A percentile compares a stretch with the other conserved stretches of the same genome.
phyloP scores from a whole-genome alignment of 2,113 vertebrate species.

The Otocyon megalotis region DNA sequence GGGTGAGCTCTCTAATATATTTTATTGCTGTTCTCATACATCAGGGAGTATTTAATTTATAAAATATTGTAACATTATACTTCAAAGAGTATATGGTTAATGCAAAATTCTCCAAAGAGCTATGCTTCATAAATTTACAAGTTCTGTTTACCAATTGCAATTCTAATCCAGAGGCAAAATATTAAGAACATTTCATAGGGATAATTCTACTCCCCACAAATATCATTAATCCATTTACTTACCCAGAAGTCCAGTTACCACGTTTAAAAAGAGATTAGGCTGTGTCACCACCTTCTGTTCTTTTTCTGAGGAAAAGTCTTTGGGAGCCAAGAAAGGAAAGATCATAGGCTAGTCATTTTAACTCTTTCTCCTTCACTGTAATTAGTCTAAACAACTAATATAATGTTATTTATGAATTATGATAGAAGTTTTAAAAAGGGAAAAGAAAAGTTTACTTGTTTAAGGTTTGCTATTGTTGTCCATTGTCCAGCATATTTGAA shows the following conservation, averaged over 20 bases:
- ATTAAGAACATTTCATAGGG: not conserved
- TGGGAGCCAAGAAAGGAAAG: not conserved
- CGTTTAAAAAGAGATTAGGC: not conserved
- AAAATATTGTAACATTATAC: not conserved
- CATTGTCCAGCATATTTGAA: not conserved
- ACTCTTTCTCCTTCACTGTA: not conserved
- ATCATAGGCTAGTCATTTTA: not conserved
- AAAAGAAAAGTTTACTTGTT: not conserved
- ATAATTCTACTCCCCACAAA: not conserved
- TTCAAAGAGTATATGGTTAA: not conserved
- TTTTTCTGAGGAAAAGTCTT: not conserved
- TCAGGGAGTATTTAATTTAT: not conserved
- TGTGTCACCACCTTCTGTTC: not conserved
- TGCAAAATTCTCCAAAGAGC: not conserved
- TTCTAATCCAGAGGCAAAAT: not conserved
- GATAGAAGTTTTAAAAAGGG: not conserved
- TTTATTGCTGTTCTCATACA: not conserved
- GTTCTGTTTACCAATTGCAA: not conserved
- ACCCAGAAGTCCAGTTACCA: not conserved
- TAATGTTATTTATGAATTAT: not conserved
- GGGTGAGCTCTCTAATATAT: not conserved
- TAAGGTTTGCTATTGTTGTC: not conserved
- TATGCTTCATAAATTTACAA: not conserved
- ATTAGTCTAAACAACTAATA: not conserved
- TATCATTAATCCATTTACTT: not conserved